Evolutionary conservation across 2,113 vertebrate genomes (phyloP).

Genomic region (Amia ocellicauda): DNA sequence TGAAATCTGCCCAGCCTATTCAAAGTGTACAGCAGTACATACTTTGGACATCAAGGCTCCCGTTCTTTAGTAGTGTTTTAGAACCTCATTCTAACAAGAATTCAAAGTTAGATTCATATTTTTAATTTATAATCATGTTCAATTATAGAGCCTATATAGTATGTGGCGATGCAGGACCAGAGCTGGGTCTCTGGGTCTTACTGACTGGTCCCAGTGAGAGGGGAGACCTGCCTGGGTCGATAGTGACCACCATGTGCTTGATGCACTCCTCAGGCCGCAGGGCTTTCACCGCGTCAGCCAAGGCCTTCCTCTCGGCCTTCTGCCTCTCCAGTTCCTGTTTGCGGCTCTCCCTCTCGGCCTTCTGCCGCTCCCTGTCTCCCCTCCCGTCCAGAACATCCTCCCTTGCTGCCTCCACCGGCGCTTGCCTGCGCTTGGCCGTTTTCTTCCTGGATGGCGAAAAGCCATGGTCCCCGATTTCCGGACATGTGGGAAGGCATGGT

Average conservation of each 20-base stretch:
- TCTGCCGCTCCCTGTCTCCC: constrained; percentile 40
- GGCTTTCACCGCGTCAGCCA: constrained; percentile 58
- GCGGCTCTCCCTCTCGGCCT: constrained; percentile 39
- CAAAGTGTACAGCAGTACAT: no score
- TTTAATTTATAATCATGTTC: no score
- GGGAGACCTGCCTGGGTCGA: constrained; percentile 76
- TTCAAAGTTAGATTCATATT: no score
- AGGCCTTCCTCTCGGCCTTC: constrained; percentile 53
- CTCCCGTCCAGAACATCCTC: constrained; percentile 39
- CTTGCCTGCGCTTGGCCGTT: constrained; percentile 31
- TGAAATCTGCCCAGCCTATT: no score
- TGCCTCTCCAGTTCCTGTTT: constrained; percentile 47
- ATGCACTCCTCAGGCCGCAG: constrained; percentile 78
- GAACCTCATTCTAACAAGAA: no score
- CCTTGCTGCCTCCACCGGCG: constrained; percentile 37
- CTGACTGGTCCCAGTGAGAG: not conserved
- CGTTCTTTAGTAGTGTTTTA: no score
- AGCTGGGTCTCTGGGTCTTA: no score
- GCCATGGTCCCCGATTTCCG: not conserved
- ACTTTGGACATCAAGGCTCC: no score
- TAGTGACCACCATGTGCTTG: constrained; percentile 69
- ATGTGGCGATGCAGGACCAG: no score
- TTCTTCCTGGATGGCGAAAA: constrained; percentile 39
- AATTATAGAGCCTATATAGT: no score
- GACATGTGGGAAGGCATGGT: not conserved